Evolutionary conservation across 2,888 invertebrate genomes (phyloP).

Genomic region (Drosophila prostipennis): DNA sequence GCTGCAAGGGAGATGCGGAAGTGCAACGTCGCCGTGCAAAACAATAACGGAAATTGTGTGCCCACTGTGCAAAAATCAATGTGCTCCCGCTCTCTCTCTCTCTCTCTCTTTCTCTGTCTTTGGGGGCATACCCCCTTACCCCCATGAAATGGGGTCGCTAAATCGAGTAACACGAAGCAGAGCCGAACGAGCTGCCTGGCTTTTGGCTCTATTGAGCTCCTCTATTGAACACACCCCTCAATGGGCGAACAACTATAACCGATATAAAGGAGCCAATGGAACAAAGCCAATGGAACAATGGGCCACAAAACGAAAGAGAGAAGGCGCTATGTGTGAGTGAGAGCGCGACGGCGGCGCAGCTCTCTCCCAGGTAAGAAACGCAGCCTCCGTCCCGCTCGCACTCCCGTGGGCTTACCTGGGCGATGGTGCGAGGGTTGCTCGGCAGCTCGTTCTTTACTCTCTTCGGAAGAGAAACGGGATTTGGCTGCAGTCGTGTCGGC

Average conservation of each 20-base stretch:
- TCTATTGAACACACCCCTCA: slow-evolving; percentile 81
- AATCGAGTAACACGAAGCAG: slow-evolving; percentile 65
- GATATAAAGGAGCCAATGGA: slow-evolving; percentile 79
- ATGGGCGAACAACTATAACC: slow-evolving; percentile 78
- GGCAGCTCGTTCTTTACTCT: neutral
- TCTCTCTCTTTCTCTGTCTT: slow-evolving; percentile 16
- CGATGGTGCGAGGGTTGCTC: slow-evolving; percentile 42
- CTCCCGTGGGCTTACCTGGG: slow-evolving; percentile 33
- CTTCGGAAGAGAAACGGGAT: slow-evolving; percentile 63
- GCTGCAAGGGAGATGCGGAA: slow-evolving; percentile 61
- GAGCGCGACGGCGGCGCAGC: slow-evolving; percentile 38
- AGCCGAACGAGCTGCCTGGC: slow-evolving; percentile 45
- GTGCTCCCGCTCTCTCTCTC: slow-evolving; percentile 22
- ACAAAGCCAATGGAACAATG: slow-evolving; percentile 73
- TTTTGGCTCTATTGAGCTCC: slow-evolving; percentile 59
- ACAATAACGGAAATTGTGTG: slow-evolving; percentile 78
- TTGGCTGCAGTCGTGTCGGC: slow-evolving; percentile 74
- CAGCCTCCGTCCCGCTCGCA: slow-evolving; percentile 52
- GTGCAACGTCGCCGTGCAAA: slow-evolving; percentile 71
- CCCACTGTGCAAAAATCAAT: slow-evolving; percentile 55
- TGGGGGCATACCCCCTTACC: neutral
- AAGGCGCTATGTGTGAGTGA: slow-evolving; percentile 51
- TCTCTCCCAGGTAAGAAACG: slow-evolving; percentile 26
- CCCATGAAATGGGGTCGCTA: slow-evolving; percentile 62
- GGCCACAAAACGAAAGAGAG: slow-evolving; percentile 44